Evolutionary conservation across 2,113 vertebrate species (phyloP), one percentile per base, ranked within the genome.

Genomic region (rat (Rattus norvegicus)): DNA sequence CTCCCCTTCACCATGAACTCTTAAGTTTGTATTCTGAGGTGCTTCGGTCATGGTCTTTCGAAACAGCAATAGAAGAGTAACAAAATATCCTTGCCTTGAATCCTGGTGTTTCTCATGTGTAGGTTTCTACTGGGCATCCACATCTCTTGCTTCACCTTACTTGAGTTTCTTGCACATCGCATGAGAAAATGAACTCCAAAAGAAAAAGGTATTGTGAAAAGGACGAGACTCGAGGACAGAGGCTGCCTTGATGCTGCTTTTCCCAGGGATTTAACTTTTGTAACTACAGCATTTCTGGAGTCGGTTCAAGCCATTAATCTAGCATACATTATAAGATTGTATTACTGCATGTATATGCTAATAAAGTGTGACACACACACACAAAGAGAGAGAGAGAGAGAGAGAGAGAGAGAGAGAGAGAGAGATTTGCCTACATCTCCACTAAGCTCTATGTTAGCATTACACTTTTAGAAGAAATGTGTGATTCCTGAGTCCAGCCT

Each of bases 171-270:
- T 88, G 84, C 56, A 70, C 5, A 69, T 2, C 30, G 19, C 2
- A 0, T 79, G 54, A 91, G 26, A 92, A 93, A 63, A 52, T 10
- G 39, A 76, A 24, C 63, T 39, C 43, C 20, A 0, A 1, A 7
- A 2, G 19, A 5, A 2, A 20, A 77, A 72, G 13, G 49, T 16
- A 14, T 17, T 3, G 5, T 2, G 2, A 39, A 30, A 2, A 6
- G 1, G 5, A 6, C 2, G 2, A 1, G 56, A 12, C 11, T 5
- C 10, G 0, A 30, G 17, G 22, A 49, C 3, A 17, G 30, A 5
- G 13, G 24, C 5, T 36, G 5, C 26, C 52, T 72, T 67, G 43
- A 16, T 1, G 0, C 16, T 72, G 16, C 16, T 5, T 30, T 92
- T 61, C 67, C 73, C 52, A 28, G 5, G 17, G n/a, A 4, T 24